A percentile compares a stretch with the other conserved stretches of the same genome.
These are phyloP conservation scores for Aphis gossypii DNA, from an alignment of 1,140 invertebrate genomes.

Conservation along the genomic window DNA sequence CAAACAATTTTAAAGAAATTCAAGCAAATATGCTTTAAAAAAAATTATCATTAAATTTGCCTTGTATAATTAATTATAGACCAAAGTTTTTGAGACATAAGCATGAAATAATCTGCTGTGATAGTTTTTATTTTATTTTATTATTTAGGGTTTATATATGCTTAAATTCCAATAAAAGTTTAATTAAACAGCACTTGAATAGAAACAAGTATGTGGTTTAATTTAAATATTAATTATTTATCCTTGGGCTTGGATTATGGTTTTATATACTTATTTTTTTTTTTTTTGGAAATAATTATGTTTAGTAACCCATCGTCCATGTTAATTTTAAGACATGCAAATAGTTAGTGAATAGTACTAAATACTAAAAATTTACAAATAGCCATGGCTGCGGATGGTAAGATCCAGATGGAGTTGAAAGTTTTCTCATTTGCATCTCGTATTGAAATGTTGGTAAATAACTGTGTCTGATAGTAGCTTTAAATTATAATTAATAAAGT, in stretches of 20 bases:
- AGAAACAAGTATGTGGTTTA: background rate
- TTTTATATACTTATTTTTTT: background rate
- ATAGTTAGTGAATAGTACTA: slow-evolving; percentile 18
- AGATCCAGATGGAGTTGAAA: slow-evolving; percentile 36
- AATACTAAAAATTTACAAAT: slow-evolving; percentile 27
- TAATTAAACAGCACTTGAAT: background rate
- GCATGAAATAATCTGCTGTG: no score
- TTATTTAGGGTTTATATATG: no score
- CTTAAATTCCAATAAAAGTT: background rate
- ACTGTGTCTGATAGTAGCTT: slow-evolving; percentile 39
- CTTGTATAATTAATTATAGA: no score
- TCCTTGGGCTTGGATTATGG: background rate
- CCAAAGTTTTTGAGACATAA: no score
- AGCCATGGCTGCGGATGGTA: slow-evolving; percentile 42
- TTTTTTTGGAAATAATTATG: background rate
- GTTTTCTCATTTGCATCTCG: slow-evolving; percentile 48
- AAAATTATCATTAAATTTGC: background rate
- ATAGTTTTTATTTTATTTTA: no score
- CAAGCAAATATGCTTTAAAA: no score
- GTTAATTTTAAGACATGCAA: slow-evolving; percentile 23
- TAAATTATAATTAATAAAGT: slow-evolving; percentile 1
- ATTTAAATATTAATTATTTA: background rate
- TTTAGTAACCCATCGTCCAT: background rate
- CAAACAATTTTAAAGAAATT: no score
- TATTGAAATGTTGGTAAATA: slow-evolving; percentile 36